Conservation (phyloP, 2,888 invertebrate species). For the Drosophila mulleri region DNA sequence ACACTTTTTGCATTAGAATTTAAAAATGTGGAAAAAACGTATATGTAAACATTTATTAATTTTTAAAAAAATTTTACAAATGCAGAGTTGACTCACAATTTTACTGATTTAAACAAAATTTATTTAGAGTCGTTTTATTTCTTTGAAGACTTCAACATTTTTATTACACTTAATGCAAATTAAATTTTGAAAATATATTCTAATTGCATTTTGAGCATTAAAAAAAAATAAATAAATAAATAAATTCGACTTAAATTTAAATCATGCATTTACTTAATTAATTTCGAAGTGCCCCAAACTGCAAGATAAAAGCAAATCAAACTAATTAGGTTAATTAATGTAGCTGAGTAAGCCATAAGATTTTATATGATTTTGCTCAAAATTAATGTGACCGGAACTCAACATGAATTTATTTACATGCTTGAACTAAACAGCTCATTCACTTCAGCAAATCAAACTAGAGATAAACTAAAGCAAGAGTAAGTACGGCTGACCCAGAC, state of each 20-base stretch:
- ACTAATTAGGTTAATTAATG: not conserved
- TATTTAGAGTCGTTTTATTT: no score
- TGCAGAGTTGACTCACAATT: no score
- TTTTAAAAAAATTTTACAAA: no score
- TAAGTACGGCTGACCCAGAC: not conserved
- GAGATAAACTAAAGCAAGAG: constrained; percentile 27
- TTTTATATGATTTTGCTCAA: not conserved
- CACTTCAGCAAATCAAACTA: not conserved
- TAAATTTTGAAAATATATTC: no score
- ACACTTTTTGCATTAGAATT: no score
- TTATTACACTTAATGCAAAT: no score
- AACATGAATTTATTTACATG: constrained; percentile 1
- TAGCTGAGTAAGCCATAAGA: not conserved
- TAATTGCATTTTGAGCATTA: no score
- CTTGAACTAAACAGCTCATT: constrained; percentile 7
- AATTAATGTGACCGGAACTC: not conserved
- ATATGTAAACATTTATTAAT: no score
- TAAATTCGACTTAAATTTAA: not conserved
- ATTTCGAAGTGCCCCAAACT: not conserved
- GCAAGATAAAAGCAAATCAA: not conserved
- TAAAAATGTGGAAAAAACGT: no score
- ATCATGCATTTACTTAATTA: not conserved
- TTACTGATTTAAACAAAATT: no score
- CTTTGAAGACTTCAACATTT: no score
- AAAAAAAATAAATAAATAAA: not conserved